phyloP scores from a whole-genome alignment of 2,797 vertebrate species.

The Falco novaeseelandiae region DNA sequence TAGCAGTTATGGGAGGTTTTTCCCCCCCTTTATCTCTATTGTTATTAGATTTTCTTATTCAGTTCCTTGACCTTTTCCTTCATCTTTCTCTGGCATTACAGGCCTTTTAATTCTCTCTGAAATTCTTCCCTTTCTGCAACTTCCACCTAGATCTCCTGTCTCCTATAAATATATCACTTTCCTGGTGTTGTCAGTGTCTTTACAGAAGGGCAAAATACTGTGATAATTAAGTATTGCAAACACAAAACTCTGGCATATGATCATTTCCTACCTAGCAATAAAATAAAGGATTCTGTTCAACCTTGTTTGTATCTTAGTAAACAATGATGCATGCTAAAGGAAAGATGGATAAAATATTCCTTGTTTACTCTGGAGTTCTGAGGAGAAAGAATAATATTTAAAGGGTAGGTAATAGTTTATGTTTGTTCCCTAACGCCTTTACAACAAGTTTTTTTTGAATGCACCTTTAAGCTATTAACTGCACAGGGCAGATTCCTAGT shows the following conservation, averaged over 20 bases:
- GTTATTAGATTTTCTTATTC: background rate
- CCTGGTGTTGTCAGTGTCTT: background rate
- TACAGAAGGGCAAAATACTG: background rate
- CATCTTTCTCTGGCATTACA: background rate
- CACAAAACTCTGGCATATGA: background rate
- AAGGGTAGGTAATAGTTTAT: background rate
- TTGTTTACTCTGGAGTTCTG: background rate
- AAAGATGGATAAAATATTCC: background rate
- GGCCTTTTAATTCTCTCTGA: background rate
- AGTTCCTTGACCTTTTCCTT: background rate
- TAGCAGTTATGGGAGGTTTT: fast-evolving
- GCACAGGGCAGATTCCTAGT: background rate
- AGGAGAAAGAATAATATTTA: background rate
- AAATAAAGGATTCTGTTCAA: background rate
- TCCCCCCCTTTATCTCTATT: background rate
- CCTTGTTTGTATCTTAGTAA: background rate
- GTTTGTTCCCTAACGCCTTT: background rate
- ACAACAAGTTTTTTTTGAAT: background rate
- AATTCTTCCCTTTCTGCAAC: background rate
- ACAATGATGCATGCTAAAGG: background rate
- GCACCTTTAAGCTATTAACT: background rate
- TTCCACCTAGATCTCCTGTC: background rate
- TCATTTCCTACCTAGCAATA: background rate
- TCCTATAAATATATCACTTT: background rate
- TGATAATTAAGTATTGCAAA: background rate